These are phyloP conservation scores for Sylvietta virens DNA, from an alignment of 2,113 vertebrate species.

Conservation along the genomic window DNA sequence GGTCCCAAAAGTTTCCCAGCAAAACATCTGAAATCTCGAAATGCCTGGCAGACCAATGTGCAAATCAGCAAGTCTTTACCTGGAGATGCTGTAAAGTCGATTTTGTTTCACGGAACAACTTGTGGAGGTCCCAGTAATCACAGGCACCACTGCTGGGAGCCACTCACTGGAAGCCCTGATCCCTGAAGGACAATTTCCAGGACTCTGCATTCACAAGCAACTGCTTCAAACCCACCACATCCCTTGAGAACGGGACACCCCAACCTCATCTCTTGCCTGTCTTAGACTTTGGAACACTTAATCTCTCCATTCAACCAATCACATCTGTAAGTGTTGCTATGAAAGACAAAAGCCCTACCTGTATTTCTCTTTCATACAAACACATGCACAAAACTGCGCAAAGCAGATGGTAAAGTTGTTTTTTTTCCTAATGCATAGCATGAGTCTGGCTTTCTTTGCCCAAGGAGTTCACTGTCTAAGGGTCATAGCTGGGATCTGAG, in stretches of 20 bases:
- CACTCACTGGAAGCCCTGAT: neutral
- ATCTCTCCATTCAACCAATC: neutral
- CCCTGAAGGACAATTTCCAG: neutral
- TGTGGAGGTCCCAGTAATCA: neutral
- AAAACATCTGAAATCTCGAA: neutral
- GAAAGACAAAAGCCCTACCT: neutral
- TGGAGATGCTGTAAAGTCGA: neutral
- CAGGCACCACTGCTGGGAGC: neutral
- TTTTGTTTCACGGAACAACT: neutral
- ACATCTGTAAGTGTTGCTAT: fast-evolving
- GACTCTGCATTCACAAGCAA: neutral
- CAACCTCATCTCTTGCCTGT: neutral
- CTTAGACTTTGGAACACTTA: neutral
- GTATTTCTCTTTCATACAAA: neutral
- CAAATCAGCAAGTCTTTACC: neutral
- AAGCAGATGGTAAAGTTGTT: neutral
- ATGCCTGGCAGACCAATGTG: neutral
- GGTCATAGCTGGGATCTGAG: neutral
- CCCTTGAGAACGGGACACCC: neutral
- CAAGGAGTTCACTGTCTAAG: neutral
- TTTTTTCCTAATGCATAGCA: neutral
- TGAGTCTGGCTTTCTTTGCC: neutral
- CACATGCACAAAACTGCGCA: neutral
- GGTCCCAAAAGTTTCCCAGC: neutral
- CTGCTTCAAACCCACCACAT: neutral